Conservation (phyloP, 2,888 invertebrate genomes). For the Aleiodes alternator region DNA sequence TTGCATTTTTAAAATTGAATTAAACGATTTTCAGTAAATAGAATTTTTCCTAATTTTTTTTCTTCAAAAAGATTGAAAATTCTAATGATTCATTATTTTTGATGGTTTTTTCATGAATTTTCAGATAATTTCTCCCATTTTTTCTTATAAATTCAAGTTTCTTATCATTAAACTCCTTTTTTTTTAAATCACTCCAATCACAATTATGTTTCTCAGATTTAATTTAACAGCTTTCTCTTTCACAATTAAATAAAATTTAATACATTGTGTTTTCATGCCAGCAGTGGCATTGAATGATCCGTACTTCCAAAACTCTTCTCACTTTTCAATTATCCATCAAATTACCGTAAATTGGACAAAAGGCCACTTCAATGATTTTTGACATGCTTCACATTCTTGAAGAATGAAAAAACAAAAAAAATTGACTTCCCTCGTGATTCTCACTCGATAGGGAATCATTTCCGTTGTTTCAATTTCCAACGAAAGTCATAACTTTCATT, state of each 20-base stretch:
- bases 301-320: background rate
- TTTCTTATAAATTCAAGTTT: too few relatives aligned
- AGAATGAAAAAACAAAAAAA: background rate
- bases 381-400: too few relatives aligned
- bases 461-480: constrained; percentile 39
- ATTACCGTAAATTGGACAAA: too few relatives aligned
- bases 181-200: background rate
- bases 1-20: too few relatives aligned
- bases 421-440: constrained; percentile 10
- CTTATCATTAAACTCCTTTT: constrained; percentile 1
- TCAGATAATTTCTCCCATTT: too few relatives aligned
- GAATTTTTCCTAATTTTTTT: too few relatives aligned
- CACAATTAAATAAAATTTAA: constrained; percentile 6
- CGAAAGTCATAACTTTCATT: constrained; percentile 55
- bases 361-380: background rate
- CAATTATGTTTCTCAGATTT: background rate
- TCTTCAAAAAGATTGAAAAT: too few relatives aligned
- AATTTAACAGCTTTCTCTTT: constrained; percentile 6
- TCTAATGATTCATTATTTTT: too few relatives aligned
- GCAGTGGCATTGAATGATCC: background rate
- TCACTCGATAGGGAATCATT: constrained; percentile 23
- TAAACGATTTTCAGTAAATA: too few relatives aligned
- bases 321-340: constrained; percentile 2
- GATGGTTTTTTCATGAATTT: background rate
- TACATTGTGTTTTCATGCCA: background rate